Conservation (phyloP, 2,888 invertebrate genomes). For the Rhyacophila evoluta region DNA sequence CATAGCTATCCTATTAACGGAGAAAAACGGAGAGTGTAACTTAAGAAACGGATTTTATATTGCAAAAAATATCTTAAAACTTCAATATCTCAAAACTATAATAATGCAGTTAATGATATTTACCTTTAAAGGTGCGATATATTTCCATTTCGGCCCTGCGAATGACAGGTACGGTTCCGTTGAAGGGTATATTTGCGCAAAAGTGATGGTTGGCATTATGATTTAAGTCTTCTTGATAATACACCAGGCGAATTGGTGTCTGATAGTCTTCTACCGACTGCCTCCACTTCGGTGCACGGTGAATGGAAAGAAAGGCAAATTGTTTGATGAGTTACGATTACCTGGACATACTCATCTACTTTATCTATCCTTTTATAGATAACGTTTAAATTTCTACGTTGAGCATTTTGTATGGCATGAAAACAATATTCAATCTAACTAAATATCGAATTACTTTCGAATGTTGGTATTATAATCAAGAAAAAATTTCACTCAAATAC, state of each 20-base stretch:
- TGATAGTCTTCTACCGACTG: not conserved
- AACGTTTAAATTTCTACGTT: not conserved
- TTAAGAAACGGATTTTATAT: too few species aligned
- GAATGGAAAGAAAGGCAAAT: slow-evolving; percentile 27
- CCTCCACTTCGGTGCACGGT: slow-evolving; percentile 15
- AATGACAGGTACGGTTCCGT: slow-evolving; percentile 31
- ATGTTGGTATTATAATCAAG: too few species aligned
- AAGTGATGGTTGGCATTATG: slow-evolving; percentile 48
- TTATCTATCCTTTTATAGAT: not conserved
- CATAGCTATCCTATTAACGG: too few species aligned
- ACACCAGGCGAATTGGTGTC: slow-evolving; percentile 27
- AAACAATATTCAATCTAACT: too few species aligned
- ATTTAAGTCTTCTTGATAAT: slow-evolving; percentile 48
- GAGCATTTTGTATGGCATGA: too few species aligned
- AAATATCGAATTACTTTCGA: too few species aligned
- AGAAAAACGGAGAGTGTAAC: too few species aligned
- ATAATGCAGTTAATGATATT: too few species aligned
- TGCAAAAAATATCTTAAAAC: too few species aligned
- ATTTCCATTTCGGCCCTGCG: not conserved
- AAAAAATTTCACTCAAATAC: too few species aligned
- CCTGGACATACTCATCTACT: not conserved
- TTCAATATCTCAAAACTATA: too few species aligned
- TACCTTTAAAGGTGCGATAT: too few species aligned
- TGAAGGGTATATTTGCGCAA: slow-evolving; percentile 46
- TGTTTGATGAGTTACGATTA: slow-evolving; percentile 20